Evolutionary conservation across 2,797 vertebrate species (phyloP).

Genomic region (Kryptolebias ocellatus): DNA sequence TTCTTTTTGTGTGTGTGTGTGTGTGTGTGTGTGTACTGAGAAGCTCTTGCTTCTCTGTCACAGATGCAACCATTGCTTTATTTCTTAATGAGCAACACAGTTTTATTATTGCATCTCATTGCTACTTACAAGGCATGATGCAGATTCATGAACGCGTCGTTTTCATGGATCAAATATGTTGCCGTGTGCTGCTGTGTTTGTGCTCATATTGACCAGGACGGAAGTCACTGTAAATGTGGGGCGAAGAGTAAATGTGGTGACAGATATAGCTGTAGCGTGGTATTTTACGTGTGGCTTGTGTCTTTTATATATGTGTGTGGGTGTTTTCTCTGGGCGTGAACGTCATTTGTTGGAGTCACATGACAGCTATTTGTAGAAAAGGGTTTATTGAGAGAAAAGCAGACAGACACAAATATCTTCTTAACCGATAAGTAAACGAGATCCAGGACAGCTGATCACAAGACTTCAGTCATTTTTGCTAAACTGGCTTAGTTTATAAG

Average conservation of each 20-base stretch:
- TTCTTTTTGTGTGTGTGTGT: slow-evolving; percentile 29
- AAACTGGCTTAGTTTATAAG: background rate
- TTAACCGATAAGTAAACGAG: background rate
- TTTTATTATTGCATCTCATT: slow-evolving; percentile 37
- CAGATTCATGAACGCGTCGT: slow-evolving; percentile 57
- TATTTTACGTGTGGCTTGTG: slow-evolving; percentile 45
- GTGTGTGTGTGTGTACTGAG: slow-evolving; percentile 41
- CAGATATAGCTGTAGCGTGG: slow-evolving; percentile 35
- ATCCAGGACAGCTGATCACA: no score
- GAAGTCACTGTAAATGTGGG: slow-evolving; percentile 56
- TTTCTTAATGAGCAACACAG: slow-evolving; percentile 50
- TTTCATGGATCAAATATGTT: slow-evolving; percentile 51
- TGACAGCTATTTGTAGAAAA: slow-evolving; percentile 13
- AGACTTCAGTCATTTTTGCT: no score
- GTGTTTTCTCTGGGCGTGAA: slow-evolving; percentile 22
- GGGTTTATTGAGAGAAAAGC: background rate
- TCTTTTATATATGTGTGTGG: slow-evolving; percentile 27
- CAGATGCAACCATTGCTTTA: slow-evolving; percentile 72
- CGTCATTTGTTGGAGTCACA: slow-evolving; percentile 11
- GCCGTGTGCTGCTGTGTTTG: slow-evolving; percentile 34
- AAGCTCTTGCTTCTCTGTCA: slow-evolving; percentile 57
- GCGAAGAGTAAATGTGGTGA: slow-evolving; percentile 48
- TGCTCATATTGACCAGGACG: slow-evolving; percentile 71
- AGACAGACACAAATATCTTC: background rate
- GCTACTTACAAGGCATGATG: slow-evolving; percentile 58